These are phyloP conservation scores for Hoplodrina ambigua DNA, from an alignment of 2,888 invertebrate species.

Conservation along the genomic window DNA sequence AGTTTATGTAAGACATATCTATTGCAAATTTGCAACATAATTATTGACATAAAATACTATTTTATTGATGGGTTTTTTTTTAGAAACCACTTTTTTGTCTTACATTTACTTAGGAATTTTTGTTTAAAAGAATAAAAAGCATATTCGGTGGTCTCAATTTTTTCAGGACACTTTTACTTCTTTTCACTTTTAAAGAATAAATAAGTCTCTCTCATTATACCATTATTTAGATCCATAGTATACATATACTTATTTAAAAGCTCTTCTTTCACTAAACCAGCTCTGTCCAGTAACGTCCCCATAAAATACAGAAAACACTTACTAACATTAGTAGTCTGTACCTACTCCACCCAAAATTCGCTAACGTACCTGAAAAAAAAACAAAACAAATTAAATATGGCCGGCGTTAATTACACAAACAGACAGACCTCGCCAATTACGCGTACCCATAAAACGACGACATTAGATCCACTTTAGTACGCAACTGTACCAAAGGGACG, in stretches of 20 bases:
- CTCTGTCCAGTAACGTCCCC: conserved; percentile 7
- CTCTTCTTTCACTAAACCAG: not conserved
- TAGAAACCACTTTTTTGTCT: not conserved
- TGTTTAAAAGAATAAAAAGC: not conserved
- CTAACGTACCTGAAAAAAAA: conserved; percentile 82
- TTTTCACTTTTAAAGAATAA: not conserved
- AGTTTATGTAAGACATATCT: conserved; percentile 1
- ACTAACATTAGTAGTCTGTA: conserved; percentile 55
- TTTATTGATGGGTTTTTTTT: not conserved
- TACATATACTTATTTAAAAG: not conserved
- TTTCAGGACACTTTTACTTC: not conserved
- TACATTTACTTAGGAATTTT: not conserved
- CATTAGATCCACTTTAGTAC: conserved; percentile 75
- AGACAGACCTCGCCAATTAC: conserved; percentile 67
- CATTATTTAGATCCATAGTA: not conserved
- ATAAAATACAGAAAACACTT: conserved; percentile 51
- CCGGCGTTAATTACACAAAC: conserved; percentile 75
- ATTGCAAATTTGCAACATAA: conserved; percentile 12
- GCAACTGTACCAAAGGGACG: conserved; percentile 69
- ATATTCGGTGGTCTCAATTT: not conserved
- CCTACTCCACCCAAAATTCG: conserved; percentile 44
- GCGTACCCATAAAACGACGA: conserved; percentile 81
- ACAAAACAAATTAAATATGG: conserved; percentile 69
- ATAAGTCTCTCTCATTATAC: not conserved
- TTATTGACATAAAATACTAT: not conserved